Base-by-base conservation (phyloP, 2,888 invertebrate species). In the Chouioia cunea region DNA sequence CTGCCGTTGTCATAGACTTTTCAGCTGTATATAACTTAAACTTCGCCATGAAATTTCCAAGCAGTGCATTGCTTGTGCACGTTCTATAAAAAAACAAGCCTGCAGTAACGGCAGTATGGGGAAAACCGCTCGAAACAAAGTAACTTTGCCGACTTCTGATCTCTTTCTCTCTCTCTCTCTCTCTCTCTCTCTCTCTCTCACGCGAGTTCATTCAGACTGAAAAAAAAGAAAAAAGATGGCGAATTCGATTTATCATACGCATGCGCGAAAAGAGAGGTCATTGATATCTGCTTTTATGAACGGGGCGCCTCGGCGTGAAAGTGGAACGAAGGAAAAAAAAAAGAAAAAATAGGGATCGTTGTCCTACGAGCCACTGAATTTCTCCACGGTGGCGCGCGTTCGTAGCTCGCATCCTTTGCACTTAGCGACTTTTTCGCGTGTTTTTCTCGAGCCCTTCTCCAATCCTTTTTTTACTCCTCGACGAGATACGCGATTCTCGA, bases 221-320 rank as follows among this genome's bases (percentile, higher is more conserved):
- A 15, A 48, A 48, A 48, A 15, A 16, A 48, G 12, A 50, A 6
- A 16, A 52, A n/a, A 14, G 12, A 50, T 0, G n/a, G 20, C 36
- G 22, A n/a, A n/a, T n/a, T n/a, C 14, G 53, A 27, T 10, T 36
- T 1, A 1, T 36, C 6, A n/a, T 22, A n/a, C 46, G 47, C 20
- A 46, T 16, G 18, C 8, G 53, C 18, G 52, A 18, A 18, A n/a
- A 47, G 27, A 36, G 36, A 69, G 72, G 72, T 75, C 74, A 77
- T 76, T 76, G 75, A 76, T 76, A 75, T 67, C 75, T 63, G 69
- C 70, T 72, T 75, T 74, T 71, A 68, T 73, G 68, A 74, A 71
- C 72, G 57, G 65, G 50, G 67, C 71, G 65, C 59, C 73, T 52
- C 20, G 12, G 22, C 68, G 65, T 43, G 70, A 76, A 76, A 74